Evolutionary conservation across 2,888 invertebrate genomes (phyloP).

Genomic region (Endotricha flammealis): DNA sequence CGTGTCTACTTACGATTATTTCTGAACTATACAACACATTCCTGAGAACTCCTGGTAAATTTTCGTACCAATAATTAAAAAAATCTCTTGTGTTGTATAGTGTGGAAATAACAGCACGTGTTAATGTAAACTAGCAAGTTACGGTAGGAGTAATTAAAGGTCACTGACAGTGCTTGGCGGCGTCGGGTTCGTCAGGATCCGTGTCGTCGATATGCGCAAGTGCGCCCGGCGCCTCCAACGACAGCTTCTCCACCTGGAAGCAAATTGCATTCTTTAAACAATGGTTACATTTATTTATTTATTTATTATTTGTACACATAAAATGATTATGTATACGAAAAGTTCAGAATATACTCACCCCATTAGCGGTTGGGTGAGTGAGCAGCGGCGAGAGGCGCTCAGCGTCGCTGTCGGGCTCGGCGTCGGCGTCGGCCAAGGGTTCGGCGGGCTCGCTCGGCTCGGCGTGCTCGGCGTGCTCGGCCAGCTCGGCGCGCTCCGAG

Average conservation of each 20-base stretch:
- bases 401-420: conserved; percentile 89
- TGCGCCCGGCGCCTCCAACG: conserved; percentile 24
- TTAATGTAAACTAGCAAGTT: too few relatives aligned
- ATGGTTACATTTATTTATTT: conserved; percentile 1
- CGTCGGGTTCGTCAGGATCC: conserved; percentile 74
- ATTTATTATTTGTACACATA: too few relatives aligned
- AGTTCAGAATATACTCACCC: too few relatives aligned
- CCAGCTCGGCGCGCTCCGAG: conserved; percentile 17
- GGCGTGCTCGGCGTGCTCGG: conserved; percentile 34
- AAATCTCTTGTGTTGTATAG: too few relatives aligned
- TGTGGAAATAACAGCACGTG: too few relatives aligned
- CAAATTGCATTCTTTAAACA: conserved; percentile 15
- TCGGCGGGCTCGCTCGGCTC: conserved; percentile 81
- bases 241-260: conserved; percentile 11
- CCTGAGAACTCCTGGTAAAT: too few relatives aligned
- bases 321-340: too few relatives aligned
- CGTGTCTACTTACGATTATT: too few relatives aligned
- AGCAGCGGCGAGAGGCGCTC: conserved; percentile 89
- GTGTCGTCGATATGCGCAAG: conserved; percentile 81
- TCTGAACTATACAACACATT: too few relatives aligned
- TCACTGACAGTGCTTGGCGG: conserved; percentile 51
- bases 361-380: conserved; percentile 52
- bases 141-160: too few relatives aligned
- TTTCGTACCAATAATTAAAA: too few relatives aligned
- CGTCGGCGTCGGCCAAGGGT: too few relatives aligned